Base-by-base conservation (phyloP, 2,797 vertebrate genomes). In the Muscicapa comitata region DNA sequence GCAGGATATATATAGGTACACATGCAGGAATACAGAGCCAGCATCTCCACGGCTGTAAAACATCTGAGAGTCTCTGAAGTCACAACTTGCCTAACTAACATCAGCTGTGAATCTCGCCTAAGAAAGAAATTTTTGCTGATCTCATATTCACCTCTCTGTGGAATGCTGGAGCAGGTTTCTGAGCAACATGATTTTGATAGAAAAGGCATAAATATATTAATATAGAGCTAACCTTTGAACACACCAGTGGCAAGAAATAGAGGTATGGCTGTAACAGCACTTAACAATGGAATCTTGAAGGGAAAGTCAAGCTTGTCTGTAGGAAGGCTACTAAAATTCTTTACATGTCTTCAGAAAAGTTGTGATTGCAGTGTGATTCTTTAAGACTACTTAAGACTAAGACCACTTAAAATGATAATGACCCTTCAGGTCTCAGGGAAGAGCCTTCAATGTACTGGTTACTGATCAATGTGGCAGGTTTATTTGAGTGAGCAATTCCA, bases 11-110 rank as follows among this genome's bases (percentile, higher is more conserved):
- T 95, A 94, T 96, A 95, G 87, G 85, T 90, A 90, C 87, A 94
- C 93, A 96, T 96, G 96, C 96, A 96, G 90, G 75, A 96, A 86
- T 88, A 96, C 82, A 93, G 92, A 92, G 78, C 94, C 89, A 95
- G 91, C 89, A 94, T 72, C 85, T 84, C 82, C 6, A 29, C 75
- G 88, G 79, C 81, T 91, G 58, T 88, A 91, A 76, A 93, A 94
- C 38, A 74, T 94, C 68, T 48, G 91, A 65, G 78, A 91, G 85
- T 88, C 81, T 95, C 92, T 91, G 78, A 88, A 96, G 94, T 95
- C 79, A 83, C 89, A 90, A 93, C 72, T 92, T 94, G 81, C 68
- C 81, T 91, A 92, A 66, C 74, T 89, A 85, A 91, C 67, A 88
- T 91, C 95, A 96, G 95, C 85, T 95, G 94, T 86, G 94, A 94